Conservation (phyloP, 2,113 vertebrate genomes). For the Callipepla californica region DNA sequence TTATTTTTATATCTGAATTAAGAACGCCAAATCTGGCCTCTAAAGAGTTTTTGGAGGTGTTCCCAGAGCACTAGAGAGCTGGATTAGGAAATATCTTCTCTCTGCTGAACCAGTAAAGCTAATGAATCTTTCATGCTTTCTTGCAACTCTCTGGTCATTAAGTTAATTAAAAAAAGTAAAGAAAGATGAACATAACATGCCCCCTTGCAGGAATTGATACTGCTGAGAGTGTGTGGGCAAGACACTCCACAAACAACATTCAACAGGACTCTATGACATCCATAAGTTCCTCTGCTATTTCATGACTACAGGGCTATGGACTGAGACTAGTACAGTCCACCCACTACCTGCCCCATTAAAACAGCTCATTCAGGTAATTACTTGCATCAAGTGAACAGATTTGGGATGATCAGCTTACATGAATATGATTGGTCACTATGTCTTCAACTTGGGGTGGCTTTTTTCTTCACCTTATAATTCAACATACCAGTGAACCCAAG, state of each 20-base stretch:
- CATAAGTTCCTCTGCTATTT: neutral
- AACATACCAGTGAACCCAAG: neutral
- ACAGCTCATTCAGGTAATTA: neutral
- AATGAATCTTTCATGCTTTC: neutral
- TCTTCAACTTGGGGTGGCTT: neutral
- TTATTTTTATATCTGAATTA: neutral
- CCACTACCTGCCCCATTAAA: neutral
- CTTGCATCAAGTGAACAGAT: neutral
- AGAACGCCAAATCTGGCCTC: neutral
- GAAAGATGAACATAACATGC: neutral
- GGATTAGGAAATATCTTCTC: neutral
- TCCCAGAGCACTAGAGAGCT: neutral
- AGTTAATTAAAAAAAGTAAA: neutral
- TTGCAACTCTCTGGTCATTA: neutral
- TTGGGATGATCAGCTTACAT: neutral
- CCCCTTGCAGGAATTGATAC: neutral
- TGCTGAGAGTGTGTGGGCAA: neutral
- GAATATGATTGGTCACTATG: neutral
- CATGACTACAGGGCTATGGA: neutral
- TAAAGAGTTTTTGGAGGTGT: neutral
- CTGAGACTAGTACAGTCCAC: neutral
- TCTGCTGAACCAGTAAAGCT: neutral
- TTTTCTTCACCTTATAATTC: neutral
- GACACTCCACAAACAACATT: neutral
- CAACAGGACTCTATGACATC: fast-evolving